phyloP scores from a whole-genome alignment of 1,140 invertebrate genomes.

The Cydia fagiglandana region DNA sequence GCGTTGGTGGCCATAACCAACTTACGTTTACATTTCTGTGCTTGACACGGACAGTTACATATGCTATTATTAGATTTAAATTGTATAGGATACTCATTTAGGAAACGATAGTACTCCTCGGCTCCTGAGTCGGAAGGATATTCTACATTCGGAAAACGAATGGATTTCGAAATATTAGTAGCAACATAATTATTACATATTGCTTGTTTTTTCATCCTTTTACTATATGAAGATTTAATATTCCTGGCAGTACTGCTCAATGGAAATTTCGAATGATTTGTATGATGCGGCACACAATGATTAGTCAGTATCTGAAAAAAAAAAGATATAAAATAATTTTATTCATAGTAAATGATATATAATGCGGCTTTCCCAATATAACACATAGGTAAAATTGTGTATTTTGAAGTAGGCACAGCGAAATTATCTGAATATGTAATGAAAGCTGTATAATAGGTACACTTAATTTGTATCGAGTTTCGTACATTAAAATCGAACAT shows the following conservation, averaged over 20 bases:
- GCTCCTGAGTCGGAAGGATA: slow-evolving; percentile 38
- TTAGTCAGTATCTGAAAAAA: slow-evolving; percentile 41
- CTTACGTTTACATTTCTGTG: not conserved
- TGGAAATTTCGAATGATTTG: slow-evolving; percentile 29
- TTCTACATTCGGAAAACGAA: slow-evolving; percentile 52
- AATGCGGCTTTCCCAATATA: not conserved
- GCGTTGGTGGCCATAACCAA: not conserved
- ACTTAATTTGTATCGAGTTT: no score
- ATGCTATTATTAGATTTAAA: not conserved
- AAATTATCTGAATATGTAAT: no score
- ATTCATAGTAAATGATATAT: not conserved
- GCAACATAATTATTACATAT: not conserved
- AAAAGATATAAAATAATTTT: not conserved
- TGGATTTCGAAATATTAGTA: slow-evolving; percentile 29
- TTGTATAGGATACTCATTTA: not conserved
- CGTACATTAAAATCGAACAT: no score
- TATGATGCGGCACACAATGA: slow-evolving; percentile 36
- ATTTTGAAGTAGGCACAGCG: no score
- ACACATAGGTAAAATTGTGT: no score
- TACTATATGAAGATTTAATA: not conserved
- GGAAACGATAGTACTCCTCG: not conserved
- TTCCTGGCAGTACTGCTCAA: slow-evolving; percentile 35
- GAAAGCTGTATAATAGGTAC: no score
- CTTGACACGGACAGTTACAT: not conserved
- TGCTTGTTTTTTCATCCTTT: slow-evolving; percentile 12